phyloP scores from a whole-genome alignment of 2,797 vertebrate genomes.

The Aulostomus chinensis region DNA sequence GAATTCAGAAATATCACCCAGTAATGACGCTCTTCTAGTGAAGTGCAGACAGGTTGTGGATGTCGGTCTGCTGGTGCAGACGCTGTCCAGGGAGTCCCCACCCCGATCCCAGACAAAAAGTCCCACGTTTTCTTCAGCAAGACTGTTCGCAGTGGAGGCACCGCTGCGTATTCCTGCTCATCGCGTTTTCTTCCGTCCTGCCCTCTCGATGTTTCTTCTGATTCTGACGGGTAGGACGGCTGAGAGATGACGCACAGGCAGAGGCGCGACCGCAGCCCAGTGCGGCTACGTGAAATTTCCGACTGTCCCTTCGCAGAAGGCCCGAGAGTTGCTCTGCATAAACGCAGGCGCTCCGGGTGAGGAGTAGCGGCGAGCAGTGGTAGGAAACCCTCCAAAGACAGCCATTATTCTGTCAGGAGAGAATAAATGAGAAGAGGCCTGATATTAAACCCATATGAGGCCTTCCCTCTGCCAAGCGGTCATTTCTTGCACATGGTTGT shows the following conservation, averaged over 20 bases:
- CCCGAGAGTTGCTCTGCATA: conserved; percentile 48
- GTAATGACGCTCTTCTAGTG: no score
- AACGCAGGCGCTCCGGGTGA: conserved; percentile 58
- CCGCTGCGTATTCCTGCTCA: no score
- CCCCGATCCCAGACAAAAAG: no score
- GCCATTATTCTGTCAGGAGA: conserved; percentile 75
- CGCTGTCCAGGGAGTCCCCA: no score
- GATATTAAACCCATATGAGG: conserved; percentile 84
- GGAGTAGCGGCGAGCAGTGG: conserved; percentile 60
- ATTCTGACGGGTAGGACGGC: no score
- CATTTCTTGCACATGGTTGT: conserved; percentile 68
- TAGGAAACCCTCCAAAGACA: conserved; percentile 70
- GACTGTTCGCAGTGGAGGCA: no score
- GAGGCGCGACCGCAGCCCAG: conserved; percentile 57
- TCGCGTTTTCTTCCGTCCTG: no score
- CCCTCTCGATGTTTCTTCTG: no score
- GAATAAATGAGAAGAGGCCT: conserved; percentile 74
- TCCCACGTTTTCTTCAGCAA: no score
- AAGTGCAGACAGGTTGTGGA: no score
- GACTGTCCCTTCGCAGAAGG: conserved; percentile 46
- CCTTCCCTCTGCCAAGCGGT: conserved; percentile 64
- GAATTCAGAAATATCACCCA: conserved; percentile 22
- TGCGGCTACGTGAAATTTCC: conserved; percentile 49
- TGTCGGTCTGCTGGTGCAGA: no score
- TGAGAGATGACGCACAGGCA: conserved; percentile 26